These are phyloP conservation scores for Octonoba sinensis DNA, from an alignment of 2,888 invertebrate genomes.

Conservation along the genomic window DNA sequence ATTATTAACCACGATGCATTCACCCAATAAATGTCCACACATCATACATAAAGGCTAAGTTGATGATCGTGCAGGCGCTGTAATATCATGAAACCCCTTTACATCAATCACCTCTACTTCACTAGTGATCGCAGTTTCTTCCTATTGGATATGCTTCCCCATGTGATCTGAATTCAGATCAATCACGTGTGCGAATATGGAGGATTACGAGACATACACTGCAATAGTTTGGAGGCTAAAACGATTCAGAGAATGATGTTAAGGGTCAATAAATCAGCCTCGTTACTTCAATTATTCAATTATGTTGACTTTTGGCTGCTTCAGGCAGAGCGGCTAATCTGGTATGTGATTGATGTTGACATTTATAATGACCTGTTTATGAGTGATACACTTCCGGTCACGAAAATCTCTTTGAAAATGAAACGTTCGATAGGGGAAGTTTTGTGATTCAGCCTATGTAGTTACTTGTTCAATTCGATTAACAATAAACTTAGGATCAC, in stretches of 20 bases:
- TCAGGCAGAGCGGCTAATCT: slow-evolving; percentile 16
- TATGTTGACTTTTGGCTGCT: slow-evolving; percentile 26
- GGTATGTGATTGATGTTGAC: slow-evolving; percentile 17
- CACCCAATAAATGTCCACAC: no score
- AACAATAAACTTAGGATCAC: no score
- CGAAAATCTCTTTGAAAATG: background rate
- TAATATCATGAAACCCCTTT: no score
- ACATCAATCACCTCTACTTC: no score
- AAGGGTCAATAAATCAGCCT: slow-evolving; percentile 4
- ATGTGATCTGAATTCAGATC: slow-evolving; percentile 5
- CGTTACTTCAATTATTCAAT: slow-evolving; percentile 39
- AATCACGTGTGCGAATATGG: background rate
- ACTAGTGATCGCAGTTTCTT: background rate
- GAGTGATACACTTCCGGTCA: background rate
- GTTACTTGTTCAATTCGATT: no score
- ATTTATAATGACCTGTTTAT: background rate
- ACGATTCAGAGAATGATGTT: slow-evolving; percentile 8
- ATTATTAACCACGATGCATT: no score
- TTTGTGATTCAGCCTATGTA: no score
- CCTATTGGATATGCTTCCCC: slow-evolving; percentile 7
- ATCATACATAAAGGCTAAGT: no score
- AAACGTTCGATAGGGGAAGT: no score
- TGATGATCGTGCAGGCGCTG: no score
- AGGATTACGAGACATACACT: background rate
- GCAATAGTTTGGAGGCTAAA: background rate